Evolutionary conservation across 37 sponge, comb jelly and placozoan species (phyloP).

Genomic region (Mnemiopsis leidyi): DNA sequence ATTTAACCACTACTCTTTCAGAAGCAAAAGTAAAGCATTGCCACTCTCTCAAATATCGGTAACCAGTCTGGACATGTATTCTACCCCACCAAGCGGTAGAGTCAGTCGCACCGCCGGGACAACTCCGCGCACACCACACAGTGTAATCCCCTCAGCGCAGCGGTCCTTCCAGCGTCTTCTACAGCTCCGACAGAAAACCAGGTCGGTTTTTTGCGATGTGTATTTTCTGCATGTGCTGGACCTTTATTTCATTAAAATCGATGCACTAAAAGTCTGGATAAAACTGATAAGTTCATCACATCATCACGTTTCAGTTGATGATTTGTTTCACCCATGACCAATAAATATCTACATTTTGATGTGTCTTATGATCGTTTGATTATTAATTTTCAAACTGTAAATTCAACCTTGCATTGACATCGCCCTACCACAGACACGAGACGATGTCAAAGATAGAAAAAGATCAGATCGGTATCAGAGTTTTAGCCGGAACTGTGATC

Average conservation of each 20-base stretch:
- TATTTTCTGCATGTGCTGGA: too few species aligned
- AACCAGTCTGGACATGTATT: background rate
- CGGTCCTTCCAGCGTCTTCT: slow-evolving; percentile 37
- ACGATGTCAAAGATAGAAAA: slow-evolving; percentile 31
- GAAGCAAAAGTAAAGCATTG: background rate
- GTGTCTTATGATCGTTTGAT: too few species aligned
- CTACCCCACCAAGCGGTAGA: background rate
- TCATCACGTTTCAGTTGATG: too few species aligned
- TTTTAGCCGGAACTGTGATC: slow-evolving; percentile 2
- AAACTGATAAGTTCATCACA: too few species aligned
- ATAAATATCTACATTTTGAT: too few species aligned
- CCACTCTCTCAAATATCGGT: background rate
- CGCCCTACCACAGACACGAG: background rate
- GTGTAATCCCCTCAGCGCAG: slow-evolving; percentile 23
- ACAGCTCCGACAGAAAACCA: slow-evolving; percentile 10
- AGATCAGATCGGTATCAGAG: slow-evolving; percentile 59
- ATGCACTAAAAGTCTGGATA: too few species aligned
- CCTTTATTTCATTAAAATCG: too few species aligned
- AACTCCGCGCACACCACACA: background rate
- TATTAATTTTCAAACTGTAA: too few species aligned
- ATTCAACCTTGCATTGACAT: background rate
- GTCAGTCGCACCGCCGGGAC: background rate
- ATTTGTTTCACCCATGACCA: too few species aligned
- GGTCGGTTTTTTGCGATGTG: background rate
- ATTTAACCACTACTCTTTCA: too few species aligned